Base-by-base conservation (phyloP, 2,797 vertebrate genomes). In the Takifugu ocellatus region DNA sequence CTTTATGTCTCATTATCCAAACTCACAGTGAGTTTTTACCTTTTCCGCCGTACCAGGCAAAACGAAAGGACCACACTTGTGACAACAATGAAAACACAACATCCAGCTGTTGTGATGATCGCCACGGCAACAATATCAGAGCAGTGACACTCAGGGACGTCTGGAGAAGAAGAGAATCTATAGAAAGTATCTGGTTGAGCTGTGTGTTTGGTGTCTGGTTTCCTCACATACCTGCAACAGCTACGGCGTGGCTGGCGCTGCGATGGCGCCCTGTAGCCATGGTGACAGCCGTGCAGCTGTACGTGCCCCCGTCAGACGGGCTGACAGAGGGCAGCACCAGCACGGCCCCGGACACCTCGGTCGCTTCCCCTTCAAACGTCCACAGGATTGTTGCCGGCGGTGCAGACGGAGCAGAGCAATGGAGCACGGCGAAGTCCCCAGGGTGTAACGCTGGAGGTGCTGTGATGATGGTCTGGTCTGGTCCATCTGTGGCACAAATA, bases 281-380 rank as follows among this genome's bases (percentile, higher is more conserved):
- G 8, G 76, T 78, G 14, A 25, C 26, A 46, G 65, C 73, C 12
- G 48, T 63, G 58, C 79, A 81, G n/a, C 60, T 58, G 56, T 72
- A 72, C 7, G 16, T 63, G 44, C 75, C 70, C 1, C 55, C 33
- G 51, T 81, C 50, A 11, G 61, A 67, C n/a, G 1, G 15, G 25
- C 11, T 29, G 52, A 56, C 58, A 4, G 68, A 61, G 0, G 21
- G 5, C 3, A 65, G 53, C 14, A 81, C 7, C 10, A 65, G 61
- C 5, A 3, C 48, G 10, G 59, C 25, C 7, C 57, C 47, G 5
- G 17, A 24, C 11, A 6, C 9, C 5, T 15, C 3, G 3, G 49
- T 57, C 17, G 55, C 59, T 5, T 66, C 60, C 47, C 53, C 62
- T 7, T 71, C 53, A 7, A 77, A 67, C 14, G 51, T 17, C 66